phyloP scores from a whole-genome alignment of 2,113 vertebrate genomes.

The Aspiorhynchus laticeps region DNA sequence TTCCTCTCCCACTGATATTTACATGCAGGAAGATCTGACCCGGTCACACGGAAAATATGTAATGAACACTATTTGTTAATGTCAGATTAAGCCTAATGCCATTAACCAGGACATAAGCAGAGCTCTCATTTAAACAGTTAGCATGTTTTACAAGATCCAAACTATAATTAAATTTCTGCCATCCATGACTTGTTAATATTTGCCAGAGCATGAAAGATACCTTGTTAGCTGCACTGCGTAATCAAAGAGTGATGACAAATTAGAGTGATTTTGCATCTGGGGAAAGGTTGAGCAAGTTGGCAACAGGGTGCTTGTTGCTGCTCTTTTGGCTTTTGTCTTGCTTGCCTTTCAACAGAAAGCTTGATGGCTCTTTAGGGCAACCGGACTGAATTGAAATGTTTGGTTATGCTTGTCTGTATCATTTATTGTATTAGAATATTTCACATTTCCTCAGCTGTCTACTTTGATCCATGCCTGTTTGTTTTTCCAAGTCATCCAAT shows the following conservation, averaged over 20 bases:
- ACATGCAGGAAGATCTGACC: constrained; percentile 65
- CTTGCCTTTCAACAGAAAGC: constrained; percentile 4
- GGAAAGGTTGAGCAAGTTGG: not conserved
- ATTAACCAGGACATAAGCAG: constrained; percentile 64
- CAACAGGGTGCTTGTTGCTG: not conserved
- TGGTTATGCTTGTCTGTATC: not conserved
- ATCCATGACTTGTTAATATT: constrained; percentile 73
- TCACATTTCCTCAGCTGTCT: not conserved
- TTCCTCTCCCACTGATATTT: constrained; percentile 60
- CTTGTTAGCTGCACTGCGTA: constrained; percentile 69
- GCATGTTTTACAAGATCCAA: constrained; percentile 61
- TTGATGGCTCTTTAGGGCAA: not conserved
- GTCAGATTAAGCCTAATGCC: constrained; percentile 67
- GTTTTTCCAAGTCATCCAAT: not conserved
- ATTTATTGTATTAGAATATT: not conserved
- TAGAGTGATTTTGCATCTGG: constrained; percentile 8
- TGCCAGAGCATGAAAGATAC: constrained; percentile 67
- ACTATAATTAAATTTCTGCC: constrained; percentile 81
- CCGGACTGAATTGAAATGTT: not conserved
- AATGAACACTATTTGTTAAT: constrained; percentile 81
- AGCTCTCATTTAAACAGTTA: constrained; percentile 56
- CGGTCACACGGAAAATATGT: constrained; percentile 77
- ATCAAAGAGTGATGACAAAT: constrained; percentile 63
- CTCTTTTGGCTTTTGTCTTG: constrained; percentile 1
- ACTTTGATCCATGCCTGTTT: not conserved